Evolutionary conservation across 2,888 invertebrate species (phyloP).

Genomic region (Diadromus collaris): DNA sequence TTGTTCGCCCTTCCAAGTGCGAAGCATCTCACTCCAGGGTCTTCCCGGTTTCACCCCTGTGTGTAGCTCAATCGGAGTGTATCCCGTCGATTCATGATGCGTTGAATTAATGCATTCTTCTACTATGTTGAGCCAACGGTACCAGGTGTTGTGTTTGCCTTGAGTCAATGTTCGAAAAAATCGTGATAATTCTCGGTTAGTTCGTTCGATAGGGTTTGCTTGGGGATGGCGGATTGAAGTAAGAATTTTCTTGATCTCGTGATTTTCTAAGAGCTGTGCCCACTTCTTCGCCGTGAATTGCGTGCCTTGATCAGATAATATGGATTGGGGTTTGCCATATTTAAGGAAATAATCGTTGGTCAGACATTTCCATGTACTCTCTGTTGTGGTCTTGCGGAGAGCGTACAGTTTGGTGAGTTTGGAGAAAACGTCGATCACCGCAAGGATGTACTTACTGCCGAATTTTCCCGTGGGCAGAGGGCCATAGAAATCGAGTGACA

Average conservation of each 20-base stretch:
- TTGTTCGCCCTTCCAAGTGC: no score
- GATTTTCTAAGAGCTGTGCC: slow-evolving; percentile 1
- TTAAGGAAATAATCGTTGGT: not conserved
- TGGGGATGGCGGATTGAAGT: no score
- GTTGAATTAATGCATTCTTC: slow-evolving; percentile 6
- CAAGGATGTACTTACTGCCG: slow-evolving; percentile 7
- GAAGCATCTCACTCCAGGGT: no score
- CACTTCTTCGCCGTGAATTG: not conserved
- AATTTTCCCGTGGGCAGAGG: slow-evolving; percentile 31
- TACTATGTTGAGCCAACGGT: not conserved
- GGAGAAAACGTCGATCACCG: slow-evolving; percentile 20
- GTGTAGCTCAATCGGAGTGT: not conserved
- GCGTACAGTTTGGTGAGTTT: slow-evolving; percentile 4
- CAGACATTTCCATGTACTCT: not conserved
- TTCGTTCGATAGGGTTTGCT: no score
- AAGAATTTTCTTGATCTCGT: no score
- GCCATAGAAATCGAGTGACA: slow-evolving; percentile 32
- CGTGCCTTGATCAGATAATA: slow-evolving; percentile 20
- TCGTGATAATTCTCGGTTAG: slow-evolving; percentile 10
- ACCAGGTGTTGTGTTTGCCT: not conserved
- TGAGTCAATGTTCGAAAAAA: no score
- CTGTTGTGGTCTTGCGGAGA: not conserved
- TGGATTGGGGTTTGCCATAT: not conserved
- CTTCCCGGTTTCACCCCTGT: not conserved
- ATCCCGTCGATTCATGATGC: slow-evolving; percentile 27